Evolutionary conservation across 2,113 vertebrate species (phyloP).

Genomic region (Chauna torquata): DNA sequence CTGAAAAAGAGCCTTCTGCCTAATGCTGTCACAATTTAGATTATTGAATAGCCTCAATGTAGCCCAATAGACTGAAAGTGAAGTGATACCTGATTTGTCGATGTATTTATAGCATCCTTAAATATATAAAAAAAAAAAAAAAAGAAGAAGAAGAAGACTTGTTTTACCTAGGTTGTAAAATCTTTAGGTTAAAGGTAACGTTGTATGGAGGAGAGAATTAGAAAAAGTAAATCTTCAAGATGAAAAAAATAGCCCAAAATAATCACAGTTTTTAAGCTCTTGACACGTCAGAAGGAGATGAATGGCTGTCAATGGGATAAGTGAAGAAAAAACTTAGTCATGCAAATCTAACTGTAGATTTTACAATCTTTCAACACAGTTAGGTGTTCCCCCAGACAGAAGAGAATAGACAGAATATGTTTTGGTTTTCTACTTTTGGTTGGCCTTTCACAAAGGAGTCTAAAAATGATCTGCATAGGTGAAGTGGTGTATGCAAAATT

Average conservation of each 20-base stretch:
- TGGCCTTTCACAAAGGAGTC: not conserved
- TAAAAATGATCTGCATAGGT: not conserved
- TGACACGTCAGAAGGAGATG: not conserved
- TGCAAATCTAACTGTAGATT: not conserved
- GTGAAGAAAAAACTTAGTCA: not conserved
- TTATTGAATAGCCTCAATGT: not conserved
- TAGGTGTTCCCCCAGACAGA: not conserved
- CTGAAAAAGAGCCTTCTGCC: not conserved
- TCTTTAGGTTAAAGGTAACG: not conserved
- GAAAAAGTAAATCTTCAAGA: not conserved
- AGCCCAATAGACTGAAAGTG: not conserved
- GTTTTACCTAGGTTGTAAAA: not conserved
- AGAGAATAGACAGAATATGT: not conserved
- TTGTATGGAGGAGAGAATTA: not conserved
- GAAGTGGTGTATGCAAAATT: not conserved
- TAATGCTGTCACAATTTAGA: not conserved
- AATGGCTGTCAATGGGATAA: not conserved
- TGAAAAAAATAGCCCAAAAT: not conserved
- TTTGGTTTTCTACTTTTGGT: not conserved
- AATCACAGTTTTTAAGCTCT: not conserved
- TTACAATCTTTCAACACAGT: not conserved
- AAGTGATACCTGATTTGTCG: not conserved
- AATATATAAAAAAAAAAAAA: not conserved
- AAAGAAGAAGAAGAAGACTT: not conserved
- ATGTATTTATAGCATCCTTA: not conserved